A percentile compares a stretch with the other conserved stretches of the same genome.
Conservation (phyloP, 2,797 vertebrate genomes). For the Macrochelys suwanniensis region DNA sequence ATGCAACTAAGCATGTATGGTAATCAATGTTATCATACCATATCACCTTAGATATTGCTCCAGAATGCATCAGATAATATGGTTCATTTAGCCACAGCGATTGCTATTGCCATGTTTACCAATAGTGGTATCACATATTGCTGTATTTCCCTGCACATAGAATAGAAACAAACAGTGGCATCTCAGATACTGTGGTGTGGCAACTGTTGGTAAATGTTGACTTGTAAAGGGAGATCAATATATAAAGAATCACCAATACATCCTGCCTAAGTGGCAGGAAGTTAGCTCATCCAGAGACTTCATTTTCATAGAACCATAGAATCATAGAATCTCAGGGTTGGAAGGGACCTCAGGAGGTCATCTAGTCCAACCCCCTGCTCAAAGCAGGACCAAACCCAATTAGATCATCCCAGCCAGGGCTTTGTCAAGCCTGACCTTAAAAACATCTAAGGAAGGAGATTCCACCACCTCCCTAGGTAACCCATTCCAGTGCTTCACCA, state of each 20-base stretch:
- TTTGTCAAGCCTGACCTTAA: too few species aligned
- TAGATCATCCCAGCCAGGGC: too few species aligned
- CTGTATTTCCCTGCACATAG: not conserved
- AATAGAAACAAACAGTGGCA: not conserved
- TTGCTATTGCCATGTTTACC: not conserved
- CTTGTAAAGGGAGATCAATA: not conserved
- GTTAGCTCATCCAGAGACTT: not conserved
- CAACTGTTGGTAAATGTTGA: not conserved
- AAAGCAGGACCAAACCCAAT: too few species aligned
- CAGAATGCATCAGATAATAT: not conserved
- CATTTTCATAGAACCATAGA: too few species aligned
- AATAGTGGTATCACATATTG: not conserved
- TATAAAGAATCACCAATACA: not conserved
- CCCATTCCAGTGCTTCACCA: too few species aligned
- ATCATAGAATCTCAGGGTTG: too few species aligned
- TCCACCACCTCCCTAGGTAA: too few species aligned
- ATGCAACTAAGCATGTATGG: constrained; percentile 27
- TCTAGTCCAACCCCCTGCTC: too few species aligned
- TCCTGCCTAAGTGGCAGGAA: not conserved
- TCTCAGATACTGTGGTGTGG: not conserved
- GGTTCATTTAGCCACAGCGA: not conserved
- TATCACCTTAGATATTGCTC: not conserved
- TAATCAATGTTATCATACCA: constrained; percentile 18
- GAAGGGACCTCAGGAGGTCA: too few species aligned
- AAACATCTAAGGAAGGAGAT: too few species aligned